Percentiles rank a stretch among this genome's conserved stretches.
These are phyloP conservation scores for Rhodeus uyekii DNA, from an alignment of 2,797 vertebrate genomes.

Conservation along the genomic window DNA sequence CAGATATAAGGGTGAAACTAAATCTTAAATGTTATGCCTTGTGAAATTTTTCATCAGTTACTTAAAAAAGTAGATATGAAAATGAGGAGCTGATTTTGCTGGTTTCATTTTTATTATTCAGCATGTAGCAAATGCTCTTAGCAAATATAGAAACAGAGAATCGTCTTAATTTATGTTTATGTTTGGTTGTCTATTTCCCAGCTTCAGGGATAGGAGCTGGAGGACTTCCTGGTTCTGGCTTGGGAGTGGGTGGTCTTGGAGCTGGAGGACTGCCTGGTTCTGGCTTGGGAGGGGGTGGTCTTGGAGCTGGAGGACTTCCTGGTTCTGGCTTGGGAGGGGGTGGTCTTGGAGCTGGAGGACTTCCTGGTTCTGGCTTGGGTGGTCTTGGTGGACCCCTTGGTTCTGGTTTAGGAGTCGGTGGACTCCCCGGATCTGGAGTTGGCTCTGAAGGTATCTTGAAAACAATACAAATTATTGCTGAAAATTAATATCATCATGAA, in stretches of 20 bases:
- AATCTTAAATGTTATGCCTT: not conserved
- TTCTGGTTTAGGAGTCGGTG: constrained; percentile 41
- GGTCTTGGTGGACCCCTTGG: constrained; percentile 31
- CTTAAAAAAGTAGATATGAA: not conserved
- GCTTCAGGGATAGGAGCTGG: constrained; percentile 45
- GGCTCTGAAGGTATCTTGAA: constrained; percentile 46
- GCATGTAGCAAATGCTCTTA: not conserved
- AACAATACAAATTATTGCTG: not conserved
- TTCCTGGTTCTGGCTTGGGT: constrained; percentile 33
- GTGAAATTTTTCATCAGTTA: not conserved
- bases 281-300: constrained; percentile 38
- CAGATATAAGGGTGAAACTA: not conserved
- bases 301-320: constrained; percentile 34
- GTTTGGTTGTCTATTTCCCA: constrained; percentile 1
- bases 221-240: constrained; percentile 38
- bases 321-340: constrained; percentile 24
- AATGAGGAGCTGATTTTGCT: not conserved
- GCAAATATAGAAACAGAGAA: not conserved
- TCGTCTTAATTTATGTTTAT: not conserved
- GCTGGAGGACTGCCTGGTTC: constrained; percentile 29
- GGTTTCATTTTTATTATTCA: not conserved
- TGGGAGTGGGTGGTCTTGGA: constrained; percentile 46
- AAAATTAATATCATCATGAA: constrained; percentile 1
- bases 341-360: constrained; percentile 35
- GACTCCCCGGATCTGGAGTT: constrained; percentile 9